A percentile compares a stretch with the other conserved stretches of the same genome.
Conservation (phyloP, 2,888 invertebrate genomes). For the Phrixothrix hirtus region DNA sequence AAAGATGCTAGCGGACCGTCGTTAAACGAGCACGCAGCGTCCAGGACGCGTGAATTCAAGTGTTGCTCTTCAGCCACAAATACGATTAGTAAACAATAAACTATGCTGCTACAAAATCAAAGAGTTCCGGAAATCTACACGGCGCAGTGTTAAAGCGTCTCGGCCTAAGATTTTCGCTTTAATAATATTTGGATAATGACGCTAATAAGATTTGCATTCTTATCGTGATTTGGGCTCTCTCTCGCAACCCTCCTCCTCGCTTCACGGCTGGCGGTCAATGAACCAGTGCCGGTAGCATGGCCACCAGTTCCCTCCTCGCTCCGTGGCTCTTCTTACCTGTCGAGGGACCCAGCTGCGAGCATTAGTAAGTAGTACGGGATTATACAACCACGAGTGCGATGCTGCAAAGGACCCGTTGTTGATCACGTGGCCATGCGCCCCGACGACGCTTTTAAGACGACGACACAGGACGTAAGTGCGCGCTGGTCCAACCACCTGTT, state of each 20-base stretch:
- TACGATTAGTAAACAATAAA: conserved; percentile 13
- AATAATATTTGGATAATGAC: conserved; percentile 23
- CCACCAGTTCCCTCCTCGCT: conserved; percentile 49
- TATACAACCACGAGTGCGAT: conserved; percentile 50
- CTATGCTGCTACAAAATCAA: conserved; percentile 3
- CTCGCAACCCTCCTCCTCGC: conserved; percentile 46
- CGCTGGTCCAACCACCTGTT: conserved; percentile 51
- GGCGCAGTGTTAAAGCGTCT: conserved; percentile 18
- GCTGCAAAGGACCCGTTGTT: conserved; percentile 44
- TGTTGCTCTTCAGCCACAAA: conserved; percentile 13
- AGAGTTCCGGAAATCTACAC: conserved; percentile 4
- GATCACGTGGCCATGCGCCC: conserved; percentile 49
- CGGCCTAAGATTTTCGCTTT: conserved; percentile 12
- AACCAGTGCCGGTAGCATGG: conserved; percentile 56
- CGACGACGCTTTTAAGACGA: conserved; percentile 38
- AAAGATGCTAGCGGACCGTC: conserved; percentile 7
- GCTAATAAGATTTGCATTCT: conserved; percentile 44
- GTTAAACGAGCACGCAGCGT: conserved; percentile 5
- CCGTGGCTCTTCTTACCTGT: conserved; percentile 47
- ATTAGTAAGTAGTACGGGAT: conserved; percentile 51
- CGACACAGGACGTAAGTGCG: conserved; percentile 38
- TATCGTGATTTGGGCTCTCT: conserved; percentile 44
- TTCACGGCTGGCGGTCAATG: conserved; percentile 57
- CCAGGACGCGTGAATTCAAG: conserved; percentile 12
- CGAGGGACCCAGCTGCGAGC: conserved; percentile 53